These are phyloP conservation scores for Drosophila kepulauana DNA, from an alignment of 1,140 invertebrate genomes.

Conservation along the genomic window DNA sequence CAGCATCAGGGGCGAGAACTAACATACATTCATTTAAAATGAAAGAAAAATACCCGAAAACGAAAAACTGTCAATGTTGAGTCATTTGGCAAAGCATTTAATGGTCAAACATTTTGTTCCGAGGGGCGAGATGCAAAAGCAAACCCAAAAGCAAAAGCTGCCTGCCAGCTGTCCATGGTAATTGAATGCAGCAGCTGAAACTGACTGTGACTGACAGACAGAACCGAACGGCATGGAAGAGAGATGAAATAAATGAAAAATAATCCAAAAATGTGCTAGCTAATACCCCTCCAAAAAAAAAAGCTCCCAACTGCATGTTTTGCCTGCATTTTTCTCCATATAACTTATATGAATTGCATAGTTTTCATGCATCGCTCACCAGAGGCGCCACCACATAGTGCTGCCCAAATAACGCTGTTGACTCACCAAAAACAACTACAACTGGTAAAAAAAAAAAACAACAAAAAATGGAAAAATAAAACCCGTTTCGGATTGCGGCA, in stretches of 20 bases:
- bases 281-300: conserved; percentile 2
- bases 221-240: conserved; percentile 21
- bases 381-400: conserved; percentile 38
- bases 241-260: conserved; percentile 34
- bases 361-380: conserved; percentile 24
- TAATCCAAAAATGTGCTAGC: conserved; percentile 38
- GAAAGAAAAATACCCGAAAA: conserved; percentile 10
- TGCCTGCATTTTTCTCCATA: conserved; percentile 2
- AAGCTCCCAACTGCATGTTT: background rate
- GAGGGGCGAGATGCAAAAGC: conserved; percentile 7
- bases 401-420: conserved; percentile 57
- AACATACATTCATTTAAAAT: conserved; percentile 28
- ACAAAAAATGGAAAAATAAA: conserved; percentile 9
- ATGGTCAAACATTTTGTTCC: conserved; percentile 60
- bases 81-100: conserved; percentile 67
- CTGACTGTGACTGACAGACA: conserved; percentile 32
- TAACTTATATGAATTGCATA: conserved; percentile 10
- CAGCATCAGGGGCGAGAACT: background rate
- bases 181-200: conserved; percentile 74
- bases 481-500: conserved; percentile 74
- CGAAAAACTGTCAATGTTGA: conserved; percentile 56
- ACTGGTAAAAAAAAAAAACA: background rate
- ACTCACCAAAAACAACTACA: conserved; percentile 50
- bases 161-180: conserved; percentile 40
- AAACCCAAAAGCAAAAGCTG: conserved; percentile 6